A percentile compares a stretch with the other conserved stretches of the same genome.
phyloP scores from a whole-genome alignment of 2,888 invertebrate species.

The Pasiphila rectangulata region DNA sequence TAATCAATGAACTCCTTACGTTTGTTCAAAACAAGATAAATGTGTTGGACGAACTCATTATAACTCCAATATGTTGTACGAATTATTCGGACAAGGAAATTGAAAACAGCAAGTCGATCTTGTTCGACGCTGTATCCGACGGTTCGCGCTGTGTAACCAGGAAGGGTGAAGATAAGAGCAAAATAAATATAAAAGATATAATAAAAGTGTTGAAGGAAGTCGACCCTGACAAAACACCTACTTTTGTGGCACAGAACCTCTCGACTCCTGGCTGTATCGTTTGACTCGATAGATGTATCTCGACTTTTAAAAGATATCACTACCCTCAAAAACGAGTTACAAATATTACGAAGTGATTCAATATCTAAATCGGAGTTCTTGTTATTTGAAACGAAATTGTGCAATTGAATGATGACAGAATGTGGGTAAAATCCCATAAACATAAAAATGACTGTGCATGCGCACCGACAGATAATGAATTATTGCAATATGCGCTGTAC shows the following conservation, averaged over 20 bases:
- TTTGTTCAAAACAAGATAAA: slow-evolving; percentile 1
- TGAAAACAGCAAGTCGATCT: neutral
- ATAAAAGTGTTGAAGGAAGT: neutral
- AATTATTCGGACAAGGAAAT: neutral
- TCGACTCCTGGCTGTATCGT: neutral
- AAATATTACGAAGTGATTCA: neutral
- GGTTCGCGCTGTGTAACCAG: neutral
- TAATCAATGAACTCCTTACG: neutral
- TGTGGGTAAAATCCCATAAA: too few species aligned
- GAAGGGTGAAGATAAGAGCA: slow-evolving; percentile 1
- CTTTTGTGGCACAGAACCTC: neutral
- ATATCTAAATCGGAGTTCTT: neutral
- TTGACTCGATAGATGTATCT: neutral
- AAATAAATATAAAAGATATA: neutral
- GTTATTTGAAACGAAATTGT: neutral
- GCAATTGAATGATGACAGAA: neutral
- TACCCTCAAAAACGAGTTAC: neutral
- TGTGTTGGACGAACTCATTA: neutral
- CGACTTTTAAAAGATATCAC: neutral
- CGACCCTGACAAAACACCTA: neutral
- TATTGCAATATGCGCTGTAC: too few species aligned
- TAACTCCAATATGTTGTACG: neutral
- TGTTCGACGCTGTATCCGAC: neutral
- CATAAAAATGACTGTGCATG: too few species aligned
- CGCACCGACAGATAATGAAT: too few species aligned